Conservation (phyloP, 2,113 vertebrate species). For the Thermophis baileyi region DNA sequence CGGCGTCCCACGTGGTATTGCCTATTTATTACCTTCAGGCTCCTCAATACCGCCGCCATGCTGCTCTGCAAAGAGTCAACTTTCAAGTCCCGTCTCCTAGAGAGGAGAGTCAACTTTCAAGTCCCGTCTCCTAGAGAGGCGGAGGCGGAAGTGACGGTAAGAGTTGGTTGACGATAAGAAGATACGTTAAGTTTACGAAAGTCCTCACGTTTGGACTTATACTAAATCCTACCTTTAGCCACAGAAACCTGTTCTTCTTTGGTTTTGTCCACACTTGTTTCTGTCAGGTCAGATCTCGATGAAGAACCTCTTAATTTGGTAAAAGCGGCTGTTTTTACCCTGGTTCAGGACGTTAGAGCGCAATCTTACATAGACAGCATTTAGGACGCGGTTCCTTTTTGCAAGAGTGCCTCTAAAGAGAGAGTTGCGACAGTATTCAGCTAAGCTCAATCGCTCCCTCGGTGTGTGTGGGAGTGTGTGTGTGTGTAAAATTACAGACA, state of each 20-base stretch:
- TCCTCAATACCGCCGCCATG: slow-evolving; percentile 38
- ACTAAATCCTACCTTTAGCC: neutral
- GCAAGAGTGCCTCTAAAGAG: neutral
- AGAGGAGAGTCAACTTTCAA: no score
- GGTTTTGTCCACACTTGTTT: neutral
- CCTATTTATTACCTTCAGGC: slow-evolving; percentile 33
- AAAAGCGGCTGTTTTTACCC: neutral
- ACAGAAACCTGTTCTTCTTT: neutral
- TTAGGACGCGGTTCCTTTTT: neutral
- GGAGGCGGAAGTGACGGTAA: neutral
- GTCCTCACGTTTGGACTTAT: no score
- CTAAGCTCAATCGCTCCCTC: neutral
- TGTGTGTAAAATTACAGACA: neutral
- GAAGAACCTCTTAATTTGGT: neutral
- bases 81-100: no score
- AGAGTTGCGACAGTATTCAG: neutral
- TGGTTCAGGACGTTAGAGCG: neutral
- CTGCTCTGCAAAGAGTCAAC: neutral
- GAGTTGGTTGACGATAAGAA: neutral
- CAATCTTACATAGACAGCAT: neutral
- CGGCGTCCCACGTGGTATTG: rapidly evolving
- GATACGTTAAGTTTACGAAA: neutral
- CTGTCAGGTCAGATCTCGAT: no score
- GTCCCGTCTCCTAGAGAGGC: neutral
- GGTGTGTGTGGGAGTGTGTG: no score